phyloP scores from a whole-genome alignment of 2,113 vertebrate species.

The Galeopterus variegatus region DNA sequence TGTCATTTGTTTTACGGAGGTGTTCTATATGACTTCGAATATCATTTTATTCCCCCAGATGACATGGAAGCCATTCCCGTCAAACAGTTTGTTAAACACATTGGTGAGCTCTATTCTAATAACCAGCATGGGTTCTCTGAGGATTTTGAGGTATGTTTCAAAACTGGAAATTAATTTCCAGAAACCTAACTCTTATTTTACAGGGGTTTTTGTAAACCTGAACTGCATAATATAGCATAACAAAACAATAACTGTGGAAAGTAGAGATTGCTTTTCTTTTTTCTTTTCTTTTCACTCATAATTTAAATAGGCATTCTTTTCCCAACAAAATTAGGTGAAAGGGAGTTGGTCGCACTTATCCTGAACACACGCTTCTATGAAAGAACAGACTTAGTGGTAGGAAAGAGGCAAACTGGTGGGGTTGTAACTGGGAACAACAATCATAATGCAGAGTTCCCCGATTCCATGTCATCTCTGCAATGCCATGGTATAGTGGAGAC shows the following conservation, averaged over 20 bases:
- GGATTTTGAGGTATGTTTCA: constrained; percentile 95
- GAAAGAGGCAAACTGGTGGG: not conserved
- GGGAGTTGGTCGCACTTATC: too few species aligned
- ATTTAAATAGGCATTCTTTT: not conserved
- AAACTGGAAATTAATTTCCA: constrained; percentile 63
- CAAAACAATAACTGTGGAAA: not conserved
- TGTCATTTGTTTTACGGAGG: not conserved
- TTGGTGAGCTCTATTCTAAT: constrained; percentile 94
- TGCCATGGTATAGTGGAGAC: not conserved
- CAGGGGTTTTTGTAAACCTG: not conserved
- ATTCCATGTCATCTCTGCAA: not conserved
- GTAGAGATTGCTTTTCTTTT: not conserved
- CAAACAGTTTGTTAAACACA: constrained; percentile 96
- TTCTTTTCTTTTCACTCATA: too few species aligned
- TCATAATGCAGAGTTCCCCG: fast-evolving
- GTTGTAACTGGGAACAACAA: not conserved
- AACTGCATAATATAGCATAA: not conserved
- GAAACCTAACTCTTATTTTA: not conserved
- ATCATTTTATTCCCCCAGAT: constrained; percentile 89
- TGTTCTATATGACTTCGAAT: constrained; percentile 72
- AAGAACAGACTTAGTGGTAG: not conserved
- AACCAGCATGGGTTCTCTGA: constrained; percentile 96
- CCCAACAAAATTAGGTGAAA: not conserved
- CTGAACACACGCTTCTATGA: fast-evolving
- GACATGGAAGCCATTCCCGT: constrained; percentile 96